These are phyloP conservation scores for Temnothorax unifasciatus DNA, from an alignment of 2,888 invertebrate species.

Conservation along the genomic window DNA sequence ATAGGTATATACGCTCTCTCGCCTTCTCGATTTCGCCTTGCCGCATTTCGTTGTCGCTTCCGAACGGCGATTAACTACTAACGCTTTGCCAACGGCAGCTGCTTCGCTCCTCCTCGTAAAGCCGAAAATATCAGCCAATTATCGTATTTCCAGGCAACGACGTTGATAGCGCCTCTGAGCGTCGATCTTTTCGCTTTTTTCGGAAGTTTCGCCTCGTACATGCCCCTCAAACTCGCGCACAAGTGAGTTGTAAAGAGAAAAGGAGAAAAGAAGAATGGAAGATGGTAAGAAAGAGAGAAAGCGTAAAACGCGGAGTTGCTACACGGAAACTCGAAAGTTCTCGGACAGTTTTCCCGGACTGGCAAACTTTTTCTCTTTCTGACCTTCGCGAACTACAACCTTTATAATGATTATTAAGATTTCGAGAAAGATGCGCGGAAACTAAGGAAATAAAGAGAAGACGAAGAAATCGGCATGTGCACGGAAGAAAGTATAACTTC, in stretches of 20 bases:
- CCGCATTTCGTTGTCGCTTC: constrained; percentile 17
- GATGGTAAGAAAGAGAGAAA: constrained; percentile 1
- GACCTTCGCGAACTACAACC: constrained; percentile 29
- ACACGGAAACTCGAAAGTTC: constrained; percentile 39
- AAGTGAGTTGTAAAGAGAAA: constrained; percentile 29
- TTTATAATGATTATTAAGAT: constrained; percentile 31
- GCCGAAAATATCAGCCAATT: constrained; percentile 38
- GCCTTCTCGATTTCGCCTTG: constrained; percentile 39
- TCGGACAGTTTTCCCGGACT: constrained; percentile 45
- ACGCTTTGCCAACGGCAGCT: constrained; percentile 22
- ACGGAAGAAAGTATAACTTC: neutral
- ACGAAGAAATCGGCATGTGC: neutral
- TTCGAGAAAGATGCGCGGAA: constrained; percentile 9
- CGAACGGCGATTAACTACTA: constrained; percentile 39
- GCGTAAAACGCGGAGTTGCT: constrained; percentile 4
- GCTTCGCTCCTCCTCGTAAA: constrained; percentile 27
- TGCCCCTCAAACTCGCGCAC: neutral
- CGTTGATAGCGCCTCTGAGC: constrained; percentile 27
- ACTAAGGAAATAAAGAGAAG: neutral
- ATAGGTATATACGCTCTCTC: constrained; percentile 12
- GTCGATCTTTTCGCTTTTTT: constrained; percentile 22
- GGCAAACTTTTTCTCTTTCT: constrained; percentile 43
- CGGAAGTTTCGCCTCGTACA: constrained; percentile 33
- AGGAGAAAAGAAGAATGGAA: constrained; percentile 18
- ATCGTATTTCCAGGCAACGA: constrained; percentile 28